Conservation (phyloP, 2,888 invertebrate genomes). For the Oeneis ivallda region DNA sequence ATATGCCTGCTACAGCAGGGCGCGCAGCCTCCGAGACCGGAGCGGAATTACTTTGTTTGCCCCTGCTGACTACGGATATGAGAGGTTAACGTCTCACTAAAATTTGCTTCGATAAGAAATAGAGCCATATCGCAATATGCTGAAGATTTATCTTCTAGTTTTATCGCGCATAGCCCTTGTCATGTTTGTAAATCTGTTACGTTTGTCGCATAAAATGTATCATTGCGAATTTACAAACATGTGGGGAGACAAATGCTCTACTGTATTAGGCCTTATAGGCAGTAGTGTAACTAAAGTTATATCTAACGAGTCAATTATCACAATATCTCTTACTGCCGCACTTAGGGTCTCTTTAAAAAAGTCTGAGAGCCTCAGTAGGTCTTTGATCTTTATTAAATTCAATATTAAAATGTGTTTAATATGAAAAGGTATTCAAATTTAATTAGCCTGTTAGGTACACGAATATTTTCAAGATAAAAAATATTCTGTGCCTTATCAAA, state of each 20-base stretch:
- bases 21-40: slow-evolving; percentile 53
- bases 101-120: slow-evolving; percentile 36
- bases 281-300: too few species aligned
- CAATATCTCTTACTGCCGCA: too few species aligned
- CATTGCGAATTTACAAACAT: slow-evolving; percentile 3
- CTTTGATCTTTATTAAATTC: too few species aligned
- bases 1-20: slow-evolving; percentile 54
- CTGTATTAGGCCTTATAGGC: neutral
- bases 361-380: too few species aligned
- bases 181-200: slow-evolving; percentile 21
- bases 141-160: slow-evolving; percentile 22
- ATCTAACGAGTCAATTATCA: too few species aligned
- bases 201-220: slow-evolving; percentile 15
- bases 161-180: slow-evolving; percentile 21
- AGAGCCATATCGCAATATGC: slow-evolving; percentile 31
- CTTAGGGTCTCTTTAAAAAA: too few species aligned
- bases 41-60: slow-evolving; percentile 72
- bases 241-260: neutral
- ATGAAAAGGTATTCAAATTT: too few species aligned
- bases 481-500: too few species aligned
- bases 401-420: too few species aligned
- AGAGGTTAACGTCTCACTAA: slow-evolving; percentile 44
- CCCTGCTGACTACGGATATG: slow-evolving; percentile 47
- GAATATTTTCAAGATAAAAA: too few species aligned
- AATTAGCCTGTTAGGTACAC: too few species aligned